Conservation (phyloP, 2,888 invertebrate genomes). For the Caenorhabditis wallacei region DNA sequence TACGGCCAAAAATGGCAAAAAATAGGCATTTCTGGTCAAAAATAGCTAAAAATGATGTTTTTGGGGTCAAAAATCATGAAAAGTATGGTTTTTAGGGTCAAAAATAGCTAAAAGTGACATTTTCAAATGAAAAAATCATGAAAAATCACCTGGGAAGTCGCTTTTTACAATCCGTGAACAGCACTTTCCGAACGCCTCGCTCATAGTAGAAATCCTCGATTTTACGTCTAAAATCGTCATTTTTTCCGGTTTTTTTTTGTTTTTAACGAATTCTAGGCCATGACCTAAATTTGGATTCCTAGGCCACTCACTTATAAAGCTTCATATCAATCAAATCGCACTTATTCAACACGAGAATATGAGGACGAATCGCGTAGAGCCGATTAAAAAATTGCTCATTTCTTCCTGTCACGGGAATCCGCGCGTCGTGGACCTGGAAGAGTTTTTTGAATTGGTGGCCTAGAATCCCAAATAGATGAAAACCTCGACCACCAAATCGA, state of each 20-base stretch:
- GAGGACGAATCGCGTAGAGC: constrained; percentile 80
- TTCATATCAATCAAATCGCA: constrained; percentile 82
- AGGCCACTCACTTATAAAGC: constrained; percentile 79
- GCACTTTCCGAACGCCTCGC: constrained; percentile 74
- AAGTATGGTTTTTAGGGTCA: too few species aligned
- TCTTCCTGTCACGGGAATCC: constrained; percentile 82
- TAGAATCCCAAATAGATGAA: neutral
- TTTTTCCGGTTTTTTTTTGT: constrained; percentile 12
- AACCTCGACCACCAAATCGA: constrained; percentile 81
- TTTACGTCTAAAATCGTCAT: constrained; percentile 67
- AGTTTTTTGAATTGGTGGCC: too few species aligned
- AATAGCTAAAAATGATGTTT: too few species aligned
- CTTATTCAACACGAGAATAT: constrained; percentile 82
- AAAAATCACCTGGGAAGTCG: constrained; percentile 69
- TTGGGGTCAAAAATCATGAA: too few species aligned
- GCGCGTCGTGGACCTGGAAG: constrained; percentile 81
- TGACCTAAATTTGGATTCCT: too few species aligned
- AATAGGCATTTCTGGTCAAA: too few species aligned
- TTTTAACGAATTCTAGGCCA: neutral
- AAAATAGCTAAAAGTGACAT: too few species aligned
- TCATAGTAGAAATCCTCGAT: constrained; percentile 80
- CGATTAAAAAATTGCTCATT: constrained; percentile 79
- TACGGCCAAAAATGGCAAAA: too few species aligned
- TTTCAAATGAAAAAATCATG: neutral
- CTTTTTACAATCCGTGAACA: constrained; percentile 82